phyloP scores from a whole-genome alignment of 2,797 vertebrate species.

The Enteromius anoplus region DNA sequence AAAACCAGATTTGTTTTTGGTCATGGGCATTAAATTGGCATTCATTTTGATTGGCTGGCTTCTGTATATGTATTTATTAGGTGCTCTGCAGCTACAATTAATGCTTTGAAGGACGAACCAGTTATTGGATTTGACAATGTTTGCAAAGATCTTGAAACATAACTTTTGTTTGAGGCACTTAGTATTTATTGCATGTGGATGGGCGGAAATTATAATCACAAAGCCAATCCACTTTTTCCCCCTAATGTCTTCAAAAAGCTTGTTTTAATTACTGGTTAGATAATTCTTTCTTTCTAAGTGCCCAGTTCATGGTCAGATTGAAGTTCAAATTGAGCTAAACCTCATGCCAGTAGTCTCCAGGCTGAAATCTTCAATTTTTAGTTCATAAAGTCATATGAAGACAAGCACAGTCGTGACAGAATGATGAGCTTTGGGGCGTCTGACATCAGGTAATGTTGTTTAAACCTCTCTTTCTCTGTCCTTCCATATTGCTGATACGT shows the following conservation, averaged over 20 bases:
- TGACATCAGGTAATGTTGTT: constrained; percentile 33
- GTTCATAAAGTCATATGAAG: constrained; percentile 27
- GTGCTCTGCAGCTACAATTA: neutral
- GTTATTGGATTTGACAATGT: neutral
- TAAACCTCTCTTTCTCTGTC: constrained; percentile 29
- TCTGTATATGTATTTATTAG: neutral
- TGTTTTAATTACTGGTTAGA: neutral
- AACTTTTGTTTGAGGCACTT: neutral
- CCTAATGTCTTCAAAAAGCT: neutral
- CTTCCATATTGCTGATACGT: neutral
- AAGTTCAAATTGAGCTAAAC: neutral
- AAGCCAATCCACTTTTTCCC: neutral
- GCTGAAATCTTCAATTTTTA: neutral
- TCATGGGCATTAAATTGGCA: neutral
- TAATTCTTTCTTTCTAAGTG: neutral
- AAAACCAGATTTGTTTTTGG: too few relatives aligned
- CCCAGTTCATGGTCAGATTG: neutral
- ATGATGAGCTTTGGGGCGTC: constrained; percentile 33
- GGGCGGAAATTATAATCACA: neutral
- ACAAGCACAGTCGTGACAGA: constrained; percentile 16
- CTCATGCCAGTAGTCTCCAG: neutral
- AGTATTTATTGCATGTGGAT: constrained; percentile 6
- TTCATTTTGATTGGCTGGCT: neutral
- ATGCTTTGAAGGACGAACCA: neutral
- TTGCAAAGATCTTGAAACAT: neutral